Conservation (phyloP, 1,140 invertebrate genomes). For the Penaeus japonicus region DNA sequence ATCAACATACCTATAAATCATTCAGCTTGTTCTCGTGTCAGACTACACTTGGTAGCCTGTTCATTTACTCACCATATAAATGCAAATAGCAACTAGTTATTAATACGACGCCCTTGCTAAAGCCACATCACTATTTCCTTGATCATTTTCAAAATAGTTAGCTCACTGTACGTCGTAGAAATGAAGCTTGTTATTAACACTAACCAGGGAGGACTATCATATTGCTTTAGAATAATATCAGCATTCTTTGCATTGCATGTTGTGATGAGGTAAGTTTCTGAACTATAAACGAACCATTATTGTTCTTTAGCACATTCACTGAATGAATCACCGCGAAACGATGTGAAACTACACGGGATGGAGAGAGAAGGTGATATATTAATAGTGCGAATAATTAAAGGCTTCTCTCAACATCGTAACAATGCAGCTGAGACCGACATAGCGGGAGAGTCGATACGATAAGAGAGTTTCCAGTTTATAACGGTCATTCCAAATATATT, state of each 20-base stretch:
- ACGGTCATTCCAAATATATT: no score
- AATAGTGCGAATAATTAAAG: conserved; percentile 38
- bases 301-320: no score
- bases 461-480: no score
- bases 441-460: not conserved
- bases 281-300: no score
- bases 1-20: not conserved
- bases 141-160: not conserved
- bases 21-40: not conserved
- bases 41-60: not conserved
- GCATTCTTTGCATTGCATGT: no score
- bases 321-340: no score
- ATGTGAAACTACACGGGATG: not conserved
- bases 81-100: conserved; percentile 39
- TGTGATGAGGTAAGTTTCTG: no score
- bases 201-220: no score
- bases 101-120: conserved; percentile 13
- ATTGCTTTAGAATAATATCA: no score
- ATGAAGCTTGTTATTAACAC: no score
- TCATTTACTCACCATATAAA: conserved; percentile 36
- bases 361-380: conserved; percentile 44
- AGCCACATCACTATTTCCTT: not conserved
- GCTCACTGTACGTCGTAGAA: not conserved
- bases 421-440: conserved; percentile 30
- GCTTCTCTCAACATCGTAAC: conserved; percentile 32